Conservation (phyloP, 1,140 invertebrate genomes). For the Brachionus manjavacas region DNA sequence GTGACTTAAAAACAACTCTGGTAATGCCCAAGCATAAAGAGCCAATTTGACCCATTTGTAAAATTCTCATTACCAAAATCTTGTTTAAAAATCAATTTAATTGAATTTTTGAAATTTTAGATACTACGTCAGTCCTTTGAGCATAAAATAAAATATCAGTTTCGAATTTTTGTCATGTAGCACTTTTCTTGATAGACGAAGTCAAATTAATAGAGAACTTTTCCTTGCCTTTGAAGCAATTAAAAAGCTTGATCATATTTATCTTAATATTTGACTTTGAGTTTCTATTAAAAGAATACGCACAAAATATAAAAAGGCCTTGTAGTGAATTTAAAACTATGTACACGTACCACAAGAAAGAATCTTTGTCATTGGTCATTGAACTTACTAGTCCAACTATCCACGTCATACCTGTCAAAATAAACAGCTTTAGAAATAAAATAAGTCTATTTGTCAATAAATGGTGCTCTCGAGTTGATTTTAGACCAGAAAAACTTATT, state of each 20-base stretch:
- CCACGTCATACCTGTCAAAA: conserved; percentile 12
- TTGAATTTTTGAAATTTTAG: too few relatives aligned
- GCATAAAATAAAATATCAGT: too few relatives aligned
- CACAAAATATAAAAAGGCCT: conserved; percentile 7
- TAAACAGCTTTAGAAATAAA: not conserved
- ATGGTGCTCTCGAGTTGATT: not conserved
- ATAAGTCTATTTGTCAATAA: not conserved
- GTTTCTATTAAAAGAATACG: conserved; percentile 12
- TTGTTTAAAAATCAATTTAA: too few relatives aligned
- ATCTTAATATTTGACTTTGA: not conserved
- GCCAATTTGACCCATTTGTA: too few relatives aligned
- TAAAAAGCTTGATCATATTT: not conserved
- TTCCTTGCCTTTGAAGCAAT: not conserved
- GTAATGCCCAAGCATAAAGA: too few relatives aligned
- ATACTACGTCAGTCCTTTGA: too few relatives aligned
- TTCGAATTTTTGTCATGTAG: not conserved
- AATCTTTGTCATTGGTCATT: not conserved
- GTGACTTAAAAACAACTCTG: too few relatives aligned
- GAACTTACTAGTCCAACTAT: not conserved
- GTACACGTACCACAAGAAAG: conserved; percentile 17
- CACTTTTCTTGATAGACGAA: not conserved
- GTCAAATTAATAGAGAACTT: not conserved
- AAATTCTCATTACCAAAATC: too few relatives aligned
- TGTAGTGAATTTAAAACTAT: conserved; percentile 21
- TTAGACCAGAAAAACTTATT: not conserved